Percentiles rank a stretch among this genome's conserved stretches.
Conservation (phyloP, 2,113 vertebrate species). For the Sinocyclocheilus anshuiensis region DNA sequence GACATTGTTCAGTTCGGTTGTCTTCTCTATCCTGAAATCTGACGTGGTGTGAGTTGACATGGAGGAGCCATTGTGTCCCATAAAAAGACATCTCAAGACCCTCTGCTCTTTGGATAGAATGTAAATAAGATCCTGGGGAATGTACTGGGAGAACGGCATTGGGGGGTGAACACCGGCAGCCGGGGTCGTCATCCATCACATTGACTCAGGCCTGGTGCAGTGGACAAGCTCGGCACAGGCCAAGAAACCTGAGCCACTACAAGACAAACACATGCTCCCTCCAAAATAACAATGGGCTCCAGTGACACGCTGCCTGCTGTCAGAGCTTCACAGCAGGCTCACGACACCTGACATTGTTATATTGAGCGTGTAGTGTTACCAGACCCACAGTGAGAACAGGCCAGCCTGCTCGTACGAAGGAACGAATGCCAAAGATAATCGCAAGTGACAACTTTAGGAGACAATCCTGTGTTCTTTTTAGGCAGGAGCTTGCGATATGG, state of each 20-base stretch:
- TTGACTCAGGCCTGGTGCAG: constrained; percentile 60
- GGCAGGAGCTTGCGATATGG: constrained; percentile 33
- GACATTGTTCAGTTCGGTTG: background rate
- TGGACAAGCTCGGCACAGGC: constrained; percentile 56
- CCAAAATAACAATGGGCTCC: constrained; percentile 82
- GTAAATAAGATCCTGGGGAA: constrained; percentile 63
- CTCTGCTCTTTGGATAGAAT: constrained; percentile 52
- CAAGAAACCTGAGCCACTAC: constrained; percentile 76
- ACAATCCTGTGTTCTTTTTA: constrained; percentile 34
- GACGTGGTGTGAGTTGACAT: constrained; percentile 17
- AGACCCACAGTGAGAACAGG: constrained; percentile 46
- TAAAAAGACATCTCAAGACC: constrained; percentile 54
- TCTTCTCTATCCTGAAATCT: constrained; percentile 22
- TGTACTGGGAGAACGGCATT: constrained; percentile 37
- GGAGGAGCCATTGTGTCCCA: constrained; percentile 47
- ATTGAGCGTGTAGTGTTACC: constrained; percentile 70
- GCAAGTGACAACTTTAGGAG: constrained; percentile 55
- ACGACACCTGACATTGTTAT: constrained; percentile 67
- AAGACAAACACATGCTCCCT: constrained; percentile 83
- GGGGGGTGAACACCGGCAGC: constrained; percentile 55
- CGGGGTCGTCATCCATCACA: constrained; percentile 68
- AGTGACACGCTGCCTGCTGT: constrained; percentile 69
- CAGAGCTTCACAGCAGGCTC: constrained; percentile 62
- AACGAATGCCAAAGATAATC: constrained; percentile 56
- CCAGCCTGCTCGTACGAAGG: constrained; percentile 14